Evolutionary conservation across 2,113 vertebrate genomes (phyloP), one percentile per base, ranked within the genome.

Genomic region (Eptatretus burgeri): DNA sequence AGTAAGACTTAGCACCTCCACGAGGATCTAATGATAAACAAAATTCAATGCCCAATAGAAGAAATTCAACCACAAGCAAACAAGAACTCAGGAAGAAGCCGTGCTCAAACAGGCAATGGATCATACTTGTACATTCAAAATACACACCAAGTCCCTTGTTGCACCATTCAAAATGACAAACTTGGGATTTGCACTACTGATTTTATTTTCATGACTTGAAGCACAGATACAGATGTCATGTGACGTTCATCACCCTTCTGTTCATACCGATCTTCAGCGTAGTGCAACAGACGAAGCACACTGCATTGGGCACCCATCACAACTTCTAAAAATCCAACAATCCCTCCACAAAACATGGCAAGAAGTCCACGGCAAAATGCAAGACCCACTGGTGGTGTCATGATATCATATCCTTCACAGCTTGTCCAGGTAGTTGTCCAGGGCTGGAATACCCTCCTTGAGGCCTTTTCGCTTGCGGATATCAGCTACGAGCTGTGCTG

Each of bases 341-440:
- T 53, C 62, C 53, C 52, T 60, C 62, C 64, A 49, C 41, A 64
- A n/a, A 65, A 27, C 12, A 13, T 53, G 51, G 62, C 16, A 14
- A 49, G 14, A 49, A 51, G 64, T 65, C 49, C 27, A 13, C 51
- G 52, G 62, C 52, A 60, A 60, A 50, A 60, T 50, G 52, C 53
- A 65, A 60, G 64, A 60, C 62, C 41, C 51, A 7, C 5, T 56
- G 51, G 16, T 13, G 49, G 41, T 60, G 64, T 51, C 62, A 66
- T 51, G 27, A 41, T 7, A 41, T 41, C 27, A 41, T 7, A 41
- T 41, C 27, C 41, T 70, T 76, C 81, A 89, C 75, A 88, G 72
- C 69, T 94, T 93, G 73, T 95, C 87, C 65, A 93, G 78, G 79
- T 82, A 96, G 79, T 93, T 93, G 69, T 96, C 88, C 65, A 93